Percentiles rank a stretch among this genome's conserved stretches.
phyloP scores from a whole-genome alignment of 1,140 invertebrate species.

The Saxidomus purpurata region DNA sequence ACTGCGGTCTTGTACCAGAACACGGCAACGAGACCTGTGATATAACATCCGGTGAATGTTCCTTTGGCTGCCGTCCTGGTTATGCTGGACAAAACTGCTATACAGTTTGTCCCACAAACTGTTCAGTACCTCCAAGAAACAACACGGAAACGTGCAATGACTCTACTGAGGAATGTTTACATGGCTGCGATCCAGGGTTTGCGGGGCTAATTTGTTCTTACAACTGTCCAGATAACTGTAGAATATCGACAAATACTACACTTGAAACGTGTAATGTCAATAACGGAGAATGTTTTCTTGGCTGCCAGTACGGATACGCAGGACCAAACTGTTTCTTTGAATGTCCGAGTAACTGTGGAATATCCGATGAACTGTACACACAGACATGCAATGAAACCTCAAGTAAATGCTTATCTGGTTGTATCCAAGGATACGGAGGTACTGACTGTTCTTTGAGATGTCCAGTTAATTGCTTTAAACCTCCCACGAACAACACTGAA shows the following conservation, averaged over 20 bases:
- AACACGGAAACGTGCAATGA: not conserved
- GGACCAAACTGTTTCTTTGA: not conserved
- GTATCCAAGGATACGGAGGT: not conserved
- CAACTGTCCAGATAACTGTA: not conserved
- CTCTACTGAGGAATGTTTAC: not conserved
- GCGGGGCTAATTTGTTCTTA: not conserved
- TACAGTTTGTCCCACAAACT: not conserved
- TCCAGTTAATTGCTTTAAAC: not conserved
- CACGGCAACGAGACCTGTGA: not conserved
- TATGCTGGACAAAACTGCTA: not conserved
- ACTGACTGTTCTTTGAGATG: not conserved
- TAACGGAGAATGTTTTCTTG: not conserved
- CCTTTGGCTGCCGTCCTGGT: not conserved
- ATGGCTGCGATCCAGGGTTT: not conserved
- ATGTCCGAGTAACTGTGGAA: not conserved
- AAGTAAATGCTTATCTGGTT: not conserved
- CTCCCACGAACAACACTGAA: not conserved
- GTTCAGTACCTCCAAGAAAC: not conserved
- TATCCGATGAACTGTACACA: not conserved
- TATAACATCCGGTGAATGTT: not conserved
- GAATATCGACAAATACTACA: too few relatives aligned
- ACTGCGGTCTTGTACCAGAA: not conserved
- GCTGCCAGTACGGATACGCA: not conserved
- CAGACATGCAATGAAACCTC: conserved; percentile 1
- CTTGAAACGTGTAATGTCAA: not conserved